Conservation (phyloP, 1,140 invertebrate genomes). For the Caenorhabditis briggsae region DNA sequence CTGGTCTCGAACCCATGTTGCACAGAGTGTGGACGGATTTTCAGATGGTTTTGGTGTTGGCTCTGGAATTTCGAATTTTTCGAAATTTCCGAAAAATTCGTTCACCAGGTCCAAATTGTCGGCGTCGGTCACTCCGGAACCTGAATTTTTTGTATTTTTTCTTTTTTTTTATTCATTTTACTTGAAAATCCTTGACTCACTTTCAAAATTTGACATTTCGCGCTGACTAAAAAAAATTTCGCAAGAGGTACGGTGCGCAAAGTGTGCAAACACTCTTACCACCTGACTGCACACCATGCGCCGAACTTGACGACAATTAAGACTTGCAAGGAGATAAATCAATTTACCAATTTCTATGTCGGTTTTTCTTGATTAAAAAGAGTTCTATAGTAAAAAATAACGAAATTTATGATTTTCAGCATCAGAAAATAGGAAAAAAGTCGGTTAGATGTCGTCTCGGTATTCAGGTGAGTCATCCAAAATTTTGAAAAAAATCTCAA, state of each 20-base stretch:
- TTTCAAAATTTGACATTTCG: conserved; percentile 10
- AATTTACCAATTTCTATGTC: not conserved
- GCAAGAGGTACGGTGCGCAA: not conserved
- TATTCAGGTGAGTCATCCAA: conserved; percentile 1
- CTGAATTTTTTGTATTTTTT: not conserved
- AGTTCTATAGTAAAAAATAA: not conserved
- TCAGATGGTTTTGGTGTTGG: not conserved
- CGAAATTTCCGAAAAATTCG: not conserved
- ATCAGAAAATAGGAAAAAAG: not conserved
- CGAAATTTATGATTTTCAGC: not conserved
- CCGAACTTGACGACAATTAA: not conserved
- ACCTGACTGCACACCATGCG: not conserved
- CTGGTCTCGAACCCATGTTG: not conserved
- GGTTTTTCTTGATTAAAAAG: not conserved
- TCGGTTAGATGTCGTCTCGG: conserved; percentile 32
- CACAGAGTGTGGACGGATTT: not conserved
- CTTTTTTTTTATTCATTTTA: not conserved
- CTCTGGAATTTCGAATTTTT: not conserved
- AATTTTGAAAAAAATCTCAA: not conserved
- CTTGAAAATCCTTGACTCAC: not conserved
- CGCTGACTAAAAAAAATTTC: not conserved
- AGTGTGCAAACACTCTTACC: not conserved
- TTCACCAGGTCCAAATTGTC: not conserved
- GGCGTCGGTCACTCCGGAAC: not conserved
- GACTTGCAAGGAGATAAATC: not conserved